Conservation (phyloP, 2,797 vertebrate genomes). For the Nannoperca obscura region DNA sequence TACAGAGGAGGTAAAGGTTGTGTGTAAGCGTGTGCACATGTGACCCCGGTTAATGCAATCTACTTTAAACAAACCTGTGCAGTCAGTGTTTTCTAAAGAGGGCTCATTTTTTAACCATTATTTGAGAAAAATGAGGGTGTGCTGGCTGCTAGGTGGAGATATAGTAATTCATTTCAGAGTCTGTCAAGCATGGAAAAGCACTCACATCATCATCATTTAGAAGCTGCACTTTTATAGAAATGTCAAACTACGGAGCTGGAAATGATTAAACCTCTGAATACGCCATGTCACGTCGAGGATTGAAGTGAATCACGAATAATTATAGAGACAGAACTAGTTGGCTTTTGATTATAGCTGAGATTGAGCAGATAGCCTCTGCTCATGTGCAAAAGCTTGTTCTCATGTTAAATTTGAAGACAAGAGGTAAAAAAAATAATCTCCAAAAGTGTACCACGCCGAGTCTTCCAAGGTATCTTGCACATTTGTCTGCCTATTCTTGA, state of each 20-base stretch:
- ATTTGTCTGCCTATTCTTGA: constrained; percentile 55
- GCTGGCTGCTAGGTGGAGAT: constrained; percentile 67
- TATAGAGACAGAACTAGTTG: constrained; percentile 60
- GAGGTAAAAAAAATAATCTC: constrained; percentile 1
- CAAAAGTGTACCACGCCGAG: constrained; percentile 26
- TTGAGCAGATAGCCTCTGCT: constrained; percentile 51
- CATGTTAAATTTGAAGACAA: constrained; percentile 49
- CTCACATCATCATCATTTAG: constrained; percentile 79
- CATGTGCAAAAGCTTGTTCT: constrained; percentile 38
- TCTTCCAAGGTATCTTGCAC: constrained; percentile 64
- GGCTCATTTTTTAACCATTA: constrained; percentile 59
- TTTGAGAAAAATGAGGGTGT: constrained; percentile 53
- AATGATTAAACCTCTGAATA: constrained; percentile 76
- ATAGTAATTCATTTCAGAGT: constrained; percentile 79
- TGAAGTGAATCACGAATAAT: constrained; percentile 71
- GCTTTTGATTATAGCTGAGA: constrained; percentile 61
- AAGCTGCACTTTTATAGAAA: constrained; percentile 76
- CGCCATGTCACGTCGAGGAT: constrained; percentile 55
- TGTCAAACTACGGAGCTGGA: constrained; percentile 79
- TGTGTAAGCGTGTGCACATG: constrained; percentile 6
- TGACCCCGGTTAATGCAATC: constrained; percentile 67
- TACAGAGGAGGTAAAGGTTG: constrained; percentile 43
- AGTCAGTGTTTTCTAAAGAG: constrained; percentile 46
- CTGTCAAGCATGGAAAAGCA: constrained; percentile 72
- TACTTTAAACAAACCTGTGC: constrained; percentile 78